These are phyloP conservation scores for Hafferia zeledoni DNA, from an alignment of 2,797 vertebrate species.

Conservation along the genomic window DNA sequence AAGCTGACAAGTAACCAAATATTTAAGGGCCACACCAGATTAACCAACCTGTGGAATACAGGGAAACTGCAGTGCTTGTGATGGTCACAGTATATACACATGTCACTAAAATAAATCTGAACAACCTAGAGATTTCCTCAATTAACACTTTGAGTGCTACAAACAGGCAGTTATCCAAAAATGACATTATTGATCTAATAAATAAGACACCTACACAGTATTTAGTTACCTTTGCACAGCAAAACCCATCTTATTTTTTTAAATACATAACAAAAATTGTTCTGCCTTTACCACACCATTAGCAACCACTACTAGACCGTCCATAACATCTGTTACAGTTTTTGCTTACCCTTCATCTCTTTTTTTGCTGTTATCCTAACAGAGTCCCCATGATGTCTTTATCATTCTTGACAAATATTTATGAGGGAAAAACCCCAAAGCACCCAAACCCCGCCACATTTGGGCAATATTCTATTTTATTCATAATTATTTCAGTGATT, in stretches of 20 bases:
- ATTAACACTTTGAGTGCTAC: neutral
- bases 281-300: neutral
- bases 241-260: neutral
- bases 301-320: neutral
- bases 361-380: neutral
- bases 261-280: neutral
- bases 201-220: neutral
- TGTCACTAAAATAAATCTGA: neutral
- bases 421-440: rapidly evolving
- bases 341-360: neutral
- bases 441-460: rapidly evolving
- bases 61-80: neutral
- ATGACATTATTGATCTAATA: too few species aligned
- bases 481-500: neutral
- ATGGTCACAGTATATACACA: too few species aligned
- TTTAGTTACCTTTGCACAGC: neutral
- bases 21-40: neutral
- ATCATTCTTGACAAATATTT: neutral
- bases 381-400: neutral
- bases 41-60: neutral
- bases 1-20: neutral
- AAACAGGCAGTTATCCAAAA: neutral
- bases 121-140: neutral
- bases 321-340: rapidly evolving
- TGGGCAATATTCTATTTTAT: neutral